These are phyloP conservation scores for Galerucella nymphaeae DNA, from an alignment of 2,888 invertebrate genomes.

Conservation along the genomic window DNA sequence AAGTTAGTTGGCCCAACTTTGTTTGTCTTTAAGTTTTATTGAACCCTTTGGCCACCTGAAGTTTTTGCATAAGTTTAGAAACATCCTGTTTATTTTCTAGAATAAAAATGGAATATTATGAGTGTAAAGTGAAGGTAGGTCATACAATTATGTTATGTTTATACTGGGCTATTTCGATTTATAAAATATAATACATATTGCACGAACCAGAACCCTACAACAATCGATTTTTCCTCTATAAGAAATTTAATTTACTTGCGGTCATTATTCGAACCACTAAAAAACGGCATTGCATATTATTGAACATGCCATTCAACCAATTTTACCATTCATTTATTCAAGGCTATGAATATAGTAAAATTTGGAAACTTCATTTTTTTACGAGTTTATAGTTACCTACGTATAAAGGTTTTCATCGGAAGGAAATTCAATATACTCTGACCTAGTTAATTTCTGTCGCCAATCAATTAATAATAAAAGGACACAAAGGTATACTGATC, in stretches of 20 bases:
- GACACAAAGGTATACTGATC: conserved; percentile 3
- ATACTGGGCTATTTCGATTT: no score
- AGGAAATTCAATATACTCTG: neutral
- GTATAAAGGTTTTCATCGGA: neutral
- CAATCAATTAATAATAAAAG: conserved; percentile 8
- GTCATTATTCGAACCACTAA: neutral
- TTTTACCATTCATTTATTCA: neutral
- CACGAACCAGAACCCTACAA: no score
- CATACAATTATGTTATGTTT: no score
- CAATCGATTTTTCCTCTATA: neutral
- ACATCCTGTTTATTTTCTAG: no score
- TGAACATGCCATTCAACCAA: neutral
- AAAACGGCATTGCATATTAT: neutral
- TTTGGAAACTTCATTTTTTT: neutral
- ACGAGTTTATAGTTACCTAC: neutral
- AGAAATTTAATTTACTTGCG: neutral
- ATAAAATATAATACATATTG: no score
- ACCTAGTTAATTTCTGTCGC: conserved; percentile 1
- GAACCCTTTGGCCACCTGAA: no score
- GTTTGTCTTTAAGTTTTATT: no score
- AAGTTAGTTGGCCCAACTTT: no score
- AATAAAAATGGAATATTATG: no score
- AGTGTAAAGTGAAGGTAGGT: no score
- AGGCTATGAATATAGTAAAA: neutral
- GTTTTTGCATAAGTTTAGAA: no score